Base-by-base conservation (phyloP, 2,888 invertebrate genomes). In the Ferrisia virgata region DNA sequence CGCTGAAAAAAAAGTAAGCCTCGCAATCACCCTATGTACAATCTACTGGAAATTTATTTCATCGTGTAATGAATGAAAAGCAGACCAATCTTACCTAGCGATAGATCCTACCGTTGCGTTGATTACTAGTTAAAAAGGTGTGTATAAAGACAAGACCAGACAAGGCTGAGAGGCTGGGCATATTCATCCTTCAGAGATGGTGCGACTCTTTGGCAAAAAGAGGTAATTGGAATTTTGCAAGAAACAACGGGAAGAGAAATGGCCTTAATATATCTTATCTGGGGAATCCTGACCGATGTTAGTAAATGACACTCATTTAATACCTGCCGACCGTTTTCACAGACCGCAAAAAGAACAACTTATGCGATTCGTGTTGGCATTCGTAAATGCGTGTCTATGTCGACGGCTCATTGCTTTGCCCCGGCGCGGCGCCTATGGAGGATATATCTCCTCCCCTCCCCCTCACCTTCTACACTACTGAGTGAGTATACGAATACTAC, bases 201-300 rank as follows among this genome's bases (percentile, higher is more conserved):
- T 3, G 72, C 72, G 72, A 72, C 15, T 72, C 31, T 72, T 33
- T 31, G n/a, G 72, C 72, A 36, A 72, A 72, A 72, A 72, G 33
- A 72, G 39, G 79, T 79, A 79, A 79, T 79, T 79, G 79, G 40
- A 79, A 40, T 79, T 79, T 43, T 18, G 40, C 40, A 79, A 79
- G 43, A 79, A 43, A 79, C 79, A 79, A 79, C 79, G 79, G 79
- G 40, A 79, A 79, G 43, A 43, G 79, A 79, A 79, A 72, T 72
- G 72, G 72, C 72, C 79, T 79, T 79, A 36, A 40, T 79, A 79
- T 79, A 79, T 43, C 43, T 43, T 79, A 40, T 43, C 79, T 25
- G 28, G 39, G 79, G 79, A 79, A 79, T 79, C 79, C 28, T 79
- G 79, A 79, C 79, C 40, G 79, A 79, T 79, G 79, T 79, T 79